Base-by-base conservation (phyloP, 1,140 invertebrate species). In the Laodelphax striatellus region DNA sequence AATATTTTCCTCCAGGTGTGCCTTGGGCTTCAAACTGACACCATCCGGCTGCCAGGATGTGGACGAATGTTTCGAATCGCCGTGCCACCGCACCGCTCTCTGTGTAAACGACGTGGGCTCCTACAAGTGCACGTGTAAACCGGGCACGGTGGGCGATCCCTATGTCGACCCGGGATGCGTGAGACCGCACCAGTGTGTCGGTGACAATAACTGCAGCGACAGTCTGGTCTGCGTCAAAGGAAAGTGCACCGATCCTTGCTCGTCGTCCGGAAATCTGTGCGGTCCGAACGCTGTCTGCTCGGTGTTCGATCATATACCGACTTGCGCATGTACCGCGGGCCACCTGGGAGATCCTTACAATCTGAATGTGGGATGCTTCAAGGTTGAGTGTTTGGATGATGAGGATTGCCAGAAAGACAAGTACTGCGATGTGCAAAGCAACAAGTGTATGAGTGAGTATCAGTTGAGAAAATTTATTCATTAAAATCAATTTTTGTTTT, bases 71-170 rank as follows among this genome's bases (percentile, higher is more conserved):
- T 74, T 83, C 41, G 80, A 86, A 57, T 75, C 81, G 63, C 88
- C 89, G 0, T 95, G 92, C 68, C 90, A 93, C 70, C 75, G 80
- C 13, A 82, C 80, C 34, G 89, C 89, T 10, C 74, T 81, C 17
- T 95, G 92, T 69, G 73, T 84, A 53, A 94, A 95, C 75, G 75
- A 81, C 1, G 80, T 82, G 3, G 91, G 91, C 1, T 89, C 87
- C 9, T 94, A 82, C 71, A 80, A 82, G 52, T 94, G 92, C 67
- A 68, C 78, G 0, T 94, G 92, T 70, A 82, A 86, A 5, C 76
- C 78, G 62, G 86, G 85, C 41, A 85, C 82, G 1, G 83, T 88
- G 17, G 90, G 90, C 8, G 88, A 94, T 77, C 85, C 89, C 1
- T 81, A 84, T 62, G 75, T 77, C 11, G 76, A 77, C 55, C 73